Evolutionary conservation across 2,797 vertebrate genomes (phyloP).

Genomic region (Bradypodion pumilum): DNA sequence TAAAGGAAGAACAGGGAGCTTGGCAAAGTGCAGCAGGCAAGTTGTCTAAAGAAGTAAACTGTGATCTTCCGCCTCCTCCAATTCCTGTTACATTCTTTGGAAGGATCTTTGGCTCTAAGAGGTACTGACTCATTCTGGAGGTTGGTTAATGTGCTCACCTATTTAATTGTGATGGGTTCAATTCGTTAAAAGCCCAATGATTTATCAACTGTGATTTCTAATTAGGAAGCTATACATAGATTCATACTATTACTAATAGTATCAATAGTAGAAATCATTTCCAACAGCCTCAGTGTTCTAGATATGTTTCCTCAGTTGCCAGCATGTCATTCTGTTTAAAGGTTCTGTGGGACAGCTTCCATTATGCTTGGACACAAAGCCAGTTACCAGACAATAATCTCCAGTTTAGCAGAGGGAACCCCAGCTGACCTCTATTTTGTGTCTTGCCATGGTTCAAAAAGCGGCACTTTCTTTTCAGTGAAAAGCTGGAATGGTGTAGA

Average conservation of each 20-base stretch:
- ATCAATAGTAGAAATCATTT: background rate
- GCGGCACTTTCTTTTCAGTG: background rate
- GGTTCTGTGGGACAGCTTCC: background rate
- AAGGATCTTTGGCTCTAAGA: background rate
- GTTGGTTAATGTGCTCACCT: background rate
- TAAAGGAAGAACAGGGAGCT: background rate
- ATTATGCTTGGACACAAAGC: background rate
- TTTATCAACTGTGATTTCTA: background rate
- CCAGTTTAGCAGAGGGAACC: background rate
- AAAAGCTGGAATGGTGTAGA: background rate
- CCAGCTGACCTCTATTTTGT: background rate
- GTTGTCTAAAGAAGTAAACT: background rate
- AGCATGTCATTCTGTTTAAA: background rate
- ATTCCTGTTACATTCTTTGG: background rate
- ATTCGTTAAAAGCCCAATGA: background rate
- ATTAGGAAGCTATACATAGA: background rate
- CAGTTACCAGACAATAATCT: background rate
- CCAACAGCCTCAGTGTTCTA: background rate
- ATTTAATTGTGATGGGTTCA: background rate
- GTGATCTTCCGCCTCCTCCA: background rate
- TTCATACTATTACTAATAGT: background rate
- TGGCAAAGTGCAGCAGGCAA: no score
- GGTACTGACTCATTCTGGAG: background rate
- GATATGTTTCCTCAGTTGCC: background rate
- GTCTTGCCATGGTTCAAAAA: background rate